These are phyloP conservation scores for Lagodon rhomboides DNA, from an alignment of 2,797 vertebrate species.

Conservation along the genomic window DNA sequence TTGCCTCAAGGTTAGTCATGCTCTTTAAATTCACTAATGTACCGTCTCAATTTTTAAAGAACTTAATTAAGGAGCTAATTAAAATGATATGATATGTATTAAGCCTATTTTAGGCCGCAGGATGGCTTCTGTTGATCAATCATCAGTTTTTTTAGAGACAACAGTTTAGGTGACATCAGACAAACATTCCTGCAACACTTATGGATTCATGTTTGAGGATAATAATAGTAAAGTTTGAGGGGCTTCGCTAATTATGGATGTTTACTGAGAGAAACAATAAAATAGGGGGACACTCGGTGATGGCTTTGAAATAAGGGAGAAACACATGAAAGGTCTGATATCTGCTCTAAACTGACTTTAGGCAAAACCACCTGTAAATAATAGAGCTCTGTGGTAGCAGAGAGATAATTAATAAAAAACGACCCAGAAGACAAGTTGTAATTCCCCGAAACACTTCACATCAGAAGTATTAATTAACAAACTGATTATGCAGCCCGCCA, in stretches of 20 bases:
- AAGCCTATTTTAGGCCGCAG: no score
- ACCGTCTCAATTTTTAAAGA: conserved; percentile 22
- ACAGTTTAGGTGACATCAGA: background rate
- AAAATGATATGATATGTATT: conserved; percentile 13
- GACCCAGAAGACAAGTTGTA: background rate
- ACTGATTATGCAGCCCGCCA: background rate
- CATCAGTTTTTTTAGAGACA: no score
- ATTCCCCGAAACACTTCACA: no score
- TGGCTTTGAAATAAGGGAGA: no score
- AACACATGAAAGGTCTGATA: background rate
- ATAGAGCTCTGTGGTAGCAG: background rate
- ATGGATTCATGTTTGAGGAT: no score
- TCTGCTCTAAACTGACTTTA: background rate
- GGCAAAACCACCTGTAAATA: background rate
- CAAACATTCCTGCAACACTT: no score
- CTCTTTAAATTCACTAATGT: conserved; percentile 1
- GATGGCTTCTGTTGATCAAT: no score
- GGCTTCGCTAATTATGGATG: no score
- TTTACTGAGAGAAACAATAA: no score
- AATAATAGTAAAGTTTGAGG: no score
- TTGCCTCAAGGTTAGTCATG: background rate
- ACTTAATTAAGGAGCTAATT: conserved; percentile 32
- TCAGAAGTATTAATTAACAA: conserved; percentile 14
- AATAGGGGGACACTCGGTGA: no score
- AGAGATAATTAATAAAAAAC: no score